Evolutionary conservation across 2,888 invertebrate genomes (phyloP), one percentile per base, ranked within the genome.

Genomic region (Branchipolynoe longqiensis): DNA sequence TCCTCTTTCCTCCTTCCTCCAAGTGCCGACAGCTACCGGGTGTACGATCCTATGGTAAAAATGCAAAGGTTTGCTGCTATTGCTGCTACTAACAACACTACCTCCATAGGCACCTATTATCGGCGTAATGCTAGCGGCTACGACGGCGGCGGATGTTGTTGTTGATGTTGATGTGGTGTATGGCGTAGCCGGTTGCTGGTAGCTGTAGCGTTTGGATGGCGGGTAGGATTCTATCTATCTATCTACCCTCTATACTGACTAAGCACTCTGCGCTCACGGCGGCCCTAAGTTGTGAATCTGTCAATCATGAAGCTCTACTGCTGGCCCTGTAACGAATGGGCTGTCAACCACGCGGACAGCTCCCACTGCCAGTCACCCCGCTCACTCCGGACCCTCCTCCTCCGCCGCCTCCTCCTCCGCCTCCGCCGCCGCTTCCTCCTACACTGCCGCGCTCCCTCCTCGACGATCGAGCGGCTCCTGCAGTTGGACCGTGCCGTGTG

Each of bases 261-360:
- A n/a, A n/a, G n/a, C n/a, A n/a, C n/a, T n/a, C n/a, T n/a, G 48
- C 18, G 18, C 48, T 48, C 48, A 18, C 48, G 48, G 8, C 58
- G 82, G 58, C 31, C 33, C 58, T 28, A 58, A 82, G 56, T 48
- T 40, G 69, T 84, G 40, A 64, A 84, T 84, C 69, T 85, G 85
- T 85, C 85, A 85, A 85, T 85, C 85, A 85, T 56, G n/a, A 28
- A 12, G 54, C 82, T 73, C 83, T 69, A 83, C 83, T 69, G 83
- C 83, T 36, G 83, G 85, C 28, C 54, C 56, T 59, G 59, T 82
- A 85, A 85, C 81, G 69, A 83, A 85, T 83, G 85, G 38, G 48
- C 85, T 85, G 85, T 85, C 85, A 85, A 64, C 18, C 69, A 69
- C 18, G 38, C 69, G 38, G 36, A n/a, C 58, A n/a, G 69, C 36